A percentile compares a stretch with the other conserved stretches of the same genome.
Evolutionary conservation across 2,888 invertebrate genomes (phyloP).

Genomic region (Tipula lateralis): DNA sequence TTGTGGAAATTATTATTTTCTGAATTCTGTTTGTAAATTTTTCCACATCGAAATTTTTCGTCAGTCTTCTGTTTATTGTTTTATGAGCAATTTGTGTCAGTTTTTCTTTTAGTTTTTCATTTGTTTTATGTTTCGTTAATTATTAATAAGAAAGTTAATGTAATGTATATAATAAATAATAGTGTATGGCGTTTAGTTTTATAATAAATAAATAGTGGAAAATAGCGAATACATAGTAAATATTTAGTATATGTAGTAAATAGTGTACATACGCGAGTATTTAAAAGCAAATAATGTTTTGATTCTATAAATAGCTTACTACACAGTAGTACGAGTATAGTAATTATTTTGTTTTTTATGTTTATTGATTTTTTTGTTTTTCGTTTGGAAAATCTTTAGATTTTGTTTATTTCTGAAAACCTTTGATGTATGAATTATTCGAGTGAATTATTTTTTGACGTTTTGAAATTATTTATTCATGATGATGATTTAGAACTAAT

Average conservation of each 20-base stretch:
- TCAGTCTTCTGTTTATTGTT: conserved; percentile 4
- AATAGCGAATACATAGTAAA: no score
- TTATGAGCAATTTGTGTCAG: conserved; percentile 19
- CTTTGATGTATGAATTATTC: background rate
- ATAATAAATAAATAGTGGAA: background rate
- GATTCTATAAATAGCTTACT: background rate
- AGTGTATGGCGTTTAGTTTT: background rate
- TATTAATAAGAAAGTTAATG: background rate
- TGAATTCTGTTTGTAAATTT: background rate
- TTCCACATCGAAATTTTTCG: background rate
- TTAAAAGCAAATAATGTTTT: background rate
- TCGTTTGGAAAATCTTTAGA: background rate
- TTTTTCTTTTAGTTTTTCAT: background rate
- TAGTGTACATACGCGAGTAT: background rate
- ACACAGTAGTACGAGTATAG: background rate
- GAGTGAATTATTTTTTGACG: background rate
- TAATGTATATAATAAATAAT: background rate
- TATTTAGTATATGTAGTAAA: background rate
- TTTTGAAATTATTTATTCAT: background rate
- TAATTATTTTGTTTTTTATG: background rate
- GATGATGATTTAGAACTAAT: background rate
- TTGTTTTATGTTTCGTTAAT: background rate
- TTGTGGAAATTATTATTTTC: background rate
- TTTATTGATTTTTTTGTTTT: background rate
- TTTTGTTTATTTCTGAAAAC: background rate